Evolutionary conservation across 2,888 invertebrate species (phyloP).

Genomic region (Lucinisca nassula): DNA sequence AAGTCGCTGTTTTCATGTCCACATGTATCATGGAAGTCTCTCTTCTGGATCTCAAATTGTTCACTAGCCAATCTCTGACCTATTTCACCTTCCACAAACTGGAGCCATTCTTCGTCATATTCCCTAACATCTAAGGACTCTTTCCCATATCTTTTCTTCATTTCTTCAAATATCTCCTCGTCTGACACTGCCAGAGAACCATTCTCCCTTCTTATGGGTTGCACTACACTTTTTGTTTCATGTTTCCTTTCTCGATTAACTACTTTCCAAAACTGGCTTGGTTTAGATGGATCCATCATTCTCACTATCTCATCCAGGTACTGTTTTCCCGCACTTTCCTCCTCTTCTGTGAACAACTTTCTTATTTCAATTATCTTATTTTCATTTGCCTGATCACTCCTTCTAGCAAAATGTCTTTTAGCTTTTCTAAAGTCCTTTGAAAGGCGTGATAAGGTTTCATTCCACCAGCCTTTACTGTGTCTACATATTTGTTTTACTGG

Average conservation of each 20-base stretch:
- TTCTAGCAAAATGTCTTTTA: neutral
- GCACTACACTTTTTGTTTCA: too few species aligned
- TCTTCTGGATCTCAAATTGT: neutral
- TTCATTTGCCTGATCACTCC: neutral
- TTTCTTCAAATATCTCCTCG: conserved; percentile 18
- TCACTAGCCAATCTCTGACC: too few species aligned
- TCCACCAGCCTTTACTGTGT: conserved; percentile 23
- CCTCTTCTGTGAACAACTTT: neutral
- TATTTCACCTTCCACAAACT: neutral
- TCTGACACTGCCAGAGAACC: conserved; percentile 1
- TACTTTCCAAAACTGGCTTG: too few species aligned
- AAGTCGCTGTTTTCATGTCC: neutral
- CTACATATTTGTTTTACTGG: neutral
- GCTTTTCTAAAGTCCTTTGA: neutral
- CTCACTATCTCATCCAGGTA: neutral
- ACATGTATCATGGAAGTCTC: neutral
- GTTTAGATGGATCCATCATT: neutral
- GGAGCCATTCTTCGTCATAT: neutral
- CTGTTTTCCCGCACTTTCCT: neutral
- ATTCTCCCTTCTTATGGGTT: neutral
- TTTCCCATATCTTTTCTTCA: conserved; percentile 18
- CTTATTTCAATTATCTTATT: neutral
- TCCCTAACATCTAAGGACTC: conserved; percentile 34
- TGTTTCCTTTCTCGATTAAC: too few species aligned
- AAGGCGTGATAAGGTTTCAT: neutral